phyloP scores from a whole-genome alignment of 2,888 invertebrate species.

The Aelia acuminata region DNA sequence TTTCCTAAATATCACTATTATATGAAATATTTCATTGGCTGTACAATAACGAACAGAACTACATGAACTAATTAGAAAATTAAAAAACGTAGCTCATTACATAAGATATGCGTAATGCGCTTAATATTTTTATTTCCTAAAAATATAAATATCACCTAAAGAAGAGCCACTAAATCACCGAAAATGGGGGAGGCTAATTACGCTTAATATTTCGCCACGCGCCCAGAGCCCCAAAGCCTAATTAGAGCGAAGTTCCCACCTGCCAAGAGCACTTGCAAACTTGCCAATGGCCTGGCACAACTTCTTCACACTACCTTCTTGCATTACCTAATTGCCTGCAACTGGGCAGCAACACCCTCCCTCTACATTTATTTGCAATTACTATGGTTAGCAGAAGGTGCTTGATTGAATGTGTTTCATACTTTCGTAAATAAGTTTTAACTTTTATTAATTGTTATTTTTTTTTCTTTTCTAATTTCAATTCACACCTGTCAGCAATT shows the following conservation, averaged over 20 bases:
- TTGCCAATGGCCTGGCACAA: not conserved
- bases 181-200: not conserved
- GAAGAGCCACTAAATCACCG: not conserved
- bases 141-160: not conserved
- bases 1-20: no score
- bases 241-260: slow-evolving; percentile 13
- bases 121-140: not conserved
- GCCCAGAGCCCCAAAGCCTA: not conserved
- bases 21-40: no score
- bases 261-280: slow-evolving; percentile 32
- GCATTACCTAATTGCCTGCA: slow-evolving; percentile 29
- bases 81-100: no score
- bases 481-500: no score
- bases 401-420: not conserved
- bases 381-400: not conserved
- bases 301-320: slow-evolving; percentile 15
- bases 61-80: no score
- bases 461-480: no score
- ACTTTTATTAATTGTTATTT: no score
- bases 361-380: not conserved
- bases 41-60: no score
- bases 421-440: not conserved
- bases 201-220: not conserved
- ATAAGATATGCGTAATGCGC: no score
- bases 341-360: not conserved